A percentile compares a stretch with the other conserved stretches of the same genome.
Conservation (phyloP, 2,888 invertebrate genomes). For the Melipona beecheii region DNA sequence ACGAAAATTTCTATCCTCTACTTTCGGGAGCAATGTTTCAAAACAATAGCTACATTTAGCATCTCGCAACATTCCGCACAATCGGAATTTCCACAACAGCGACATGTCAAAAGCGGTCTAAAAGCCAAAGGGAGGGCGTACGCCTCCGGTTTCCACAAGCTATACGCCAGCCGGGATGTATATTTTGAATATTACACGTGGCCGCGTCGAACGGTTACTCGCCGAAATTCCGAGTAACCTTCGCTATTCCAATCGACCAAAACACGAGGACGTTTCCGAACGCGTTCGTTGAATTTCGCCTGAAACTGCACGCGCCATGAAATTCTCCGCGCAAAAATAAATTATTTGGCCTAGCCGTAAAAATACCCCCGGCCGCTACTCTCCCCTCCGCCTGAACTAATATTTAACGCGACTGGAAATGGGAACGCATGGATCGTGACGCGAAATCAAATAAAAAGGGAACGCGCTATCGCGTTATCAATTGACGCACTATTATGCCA, state of each 20-base stretch:
- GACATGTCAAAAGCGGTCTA: neutral
- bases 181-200: slow-evolving; percentile 17
- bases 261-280: neutral
- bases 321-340: neutral
- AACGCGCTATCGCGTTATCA: neutral
- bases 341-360: neutral
- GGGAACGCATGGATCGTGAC: neutral
- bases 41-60: neutral
- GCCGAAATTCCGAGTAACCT: slow-evolving; percentile 6
- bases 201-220: neutral
- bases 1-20: neutral
- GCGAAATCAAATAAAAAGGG: too few relatives aligned
- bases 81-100: neutral
- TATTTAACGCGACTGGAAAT: neutral
- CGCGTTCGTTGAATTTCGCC: neutral
- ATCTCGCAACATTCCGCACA: neutral
- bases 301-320: neutral
- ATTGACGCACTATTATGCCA: neutral
- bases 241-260: slow-evolving; percentile 20
- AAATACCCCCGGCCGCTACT: neutral
- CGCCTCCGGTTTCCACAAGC: neutral
- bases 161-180: neutral
- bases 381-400: neutral
- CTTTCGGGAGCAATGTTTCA: neutral
- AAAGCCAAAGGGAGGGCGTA: neutral